phyloP scores from a whole-genome alignment of 2,797 vertebrate genomes.

The Gorsachius magnificus region DNA sequence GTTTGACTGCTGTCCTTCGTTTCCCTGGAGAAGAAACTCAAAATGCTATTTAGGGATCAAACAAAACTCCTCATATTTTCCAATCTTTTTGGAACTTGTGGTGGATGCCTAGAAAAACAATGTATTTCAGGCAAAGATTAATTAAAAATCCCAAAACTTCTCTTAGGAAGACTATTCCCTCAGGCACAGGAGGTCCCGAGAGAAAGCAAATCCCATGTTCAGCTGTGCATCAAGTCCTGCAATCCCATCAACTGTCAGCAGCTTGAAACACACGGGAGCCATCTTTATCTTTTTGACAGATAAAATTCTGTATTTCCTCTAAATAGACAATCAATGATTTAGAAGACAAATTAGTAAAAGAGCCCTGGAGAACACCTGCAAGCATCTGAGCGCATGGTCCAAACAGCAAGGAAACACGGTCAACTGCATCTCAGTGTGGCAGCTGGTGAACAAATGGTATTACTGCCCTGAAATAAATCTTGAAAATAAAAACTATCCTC shows the following conservation, averaged over 20 bases:
- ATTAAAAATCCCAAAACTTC: neutral
- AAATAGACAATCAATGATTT: neutral
- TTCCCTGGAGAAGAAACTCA: neutral
- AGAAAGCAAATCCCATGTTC: neutral
- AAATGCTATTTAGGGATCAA: neutral
- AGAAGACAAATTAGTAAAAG: neutral
- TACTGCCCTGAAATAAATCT: neutral
- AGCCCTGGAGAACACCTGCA: neutral
- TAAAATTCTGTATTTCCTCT: neutral
- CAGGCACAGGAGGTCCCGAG: neutral
- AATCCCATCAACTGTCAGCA: neutral
- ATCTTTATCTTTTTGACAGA: neutral
- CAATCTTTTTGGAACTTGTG: neutral
- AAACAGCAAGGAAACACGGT: neutral
- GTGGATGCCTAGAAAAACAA: neutral
- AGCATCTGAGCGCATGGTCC: neutral
- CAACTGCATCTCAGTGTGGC: neutral
- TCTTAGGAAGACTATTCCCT: neutral
- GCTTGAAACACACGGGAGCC: neutral
- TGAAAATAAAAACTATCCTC: neutral
- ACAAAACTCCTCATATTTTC: neutral
- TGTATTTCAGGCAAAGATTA: neutral
- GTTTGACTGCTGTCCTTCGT: neutral
- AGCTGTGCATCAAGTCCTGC: neutral
- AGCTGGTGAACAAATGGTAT: neutral